Conservation (phyloP, 2,888 invertebrate species). For the Pollenia griseotomentosa region DNA sequence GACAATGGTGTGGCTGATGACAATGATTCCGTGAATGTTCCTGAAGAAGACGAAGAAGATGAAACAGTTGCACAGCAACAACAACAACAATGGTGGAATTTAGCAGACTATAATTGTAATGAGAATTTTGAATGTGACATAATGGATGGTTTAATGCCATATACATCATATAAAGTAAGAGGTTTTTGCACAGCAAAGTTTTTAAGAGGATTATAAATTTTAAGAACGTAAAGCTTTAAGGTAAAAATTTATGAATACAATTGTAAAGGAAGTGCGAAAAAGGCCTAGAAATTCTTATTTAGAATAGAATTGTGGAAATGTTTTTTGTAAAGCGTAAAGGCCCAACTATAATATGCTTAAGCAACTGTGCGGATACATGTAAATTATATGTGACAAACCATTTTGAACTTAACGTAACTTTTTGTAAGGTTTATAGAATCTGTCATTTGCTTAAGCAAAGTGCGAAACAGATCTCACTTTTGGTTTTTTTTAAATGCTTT, state of each 20-base stretch:
- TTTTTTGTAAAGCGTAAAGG: too few species aligned
- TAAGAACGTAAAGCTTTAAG: background rate
- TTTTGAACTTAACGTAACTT: too few species aligned
- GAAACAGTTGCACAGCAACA: background rate
- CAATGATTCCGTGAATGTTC: constrained; percentile 86
- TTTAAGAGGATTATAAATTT: constrained; percentile 22
- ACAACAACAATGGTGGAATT: constrained; percentile 89
- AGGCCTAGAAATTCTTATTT: background rate
- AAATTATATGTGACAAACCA: too few species aligned
- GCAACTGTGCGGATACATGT: too few species aligned
- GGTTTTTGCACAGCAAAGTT: background rate
- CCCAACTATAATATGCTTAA: too few species aligned
- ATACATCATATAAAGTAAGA: constrained; percentile 93
- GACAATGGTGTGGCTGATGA: constrained; percentile 88
- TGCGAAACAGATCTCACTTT: too few species aligned
- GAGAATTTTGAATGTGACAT: constrained; percentile 87
- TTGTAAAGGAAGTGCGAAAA: background rate
- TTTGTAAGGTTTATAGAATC: too few species aligned
- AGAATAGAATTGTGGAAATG: too few species aligned
- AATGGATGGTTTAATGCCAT: constrained; percentile 92
- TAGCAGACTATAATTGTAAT: constrained; percentile 85
- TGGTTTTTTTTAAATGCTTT: too few species aligned
- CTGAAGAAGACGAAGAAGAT: constrained; percentile 83
- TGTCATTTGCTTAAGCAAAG: too few species aligned
- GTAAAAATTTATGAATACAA: too few species aligned